Evolutionary conservation across 2,888 invertebrate genomes (phyloP).

Genomic region (Chrysolina americana): DNA sequence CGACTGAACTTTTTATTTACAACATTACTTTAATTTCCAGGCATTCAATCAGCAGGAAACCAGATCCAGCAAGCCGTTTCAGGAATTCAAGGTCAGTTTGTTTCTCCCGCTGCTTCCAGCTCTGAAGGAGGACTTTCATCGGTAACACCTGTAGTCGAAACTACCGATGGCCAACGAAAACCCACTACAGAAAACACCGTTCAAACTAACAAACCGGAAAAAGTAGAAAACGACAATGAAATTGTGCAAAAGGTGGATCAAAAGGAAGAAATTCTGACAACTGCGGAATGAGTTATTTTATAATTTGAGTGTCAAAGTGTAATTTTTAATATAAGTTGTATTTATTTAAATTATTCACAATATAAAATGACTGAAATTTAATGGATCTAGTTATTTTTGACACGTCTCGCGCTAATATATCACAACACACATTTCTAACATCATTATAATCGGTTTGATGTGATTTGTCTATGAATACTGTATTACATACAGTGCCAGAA

Average conservation of each 20-base stretch:
- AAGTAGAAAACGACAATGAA: slow-evolving; percentile 34
- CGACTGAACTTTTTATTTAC: too few species aligned
- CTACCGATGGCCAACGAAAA: slow-evolving; percentile 2
- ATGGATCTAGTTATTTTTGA: too few species aligned
- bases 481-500: too few species aligned
- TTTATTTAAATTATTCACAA: slow-evolving; percentile 43
- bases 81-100: not conserved
- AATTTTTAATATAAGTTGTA: slow-evolving; percentile 33
- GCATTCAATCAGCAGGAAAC: slow-evolving; percentile 38
- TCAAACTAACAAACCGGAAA: not conserved
- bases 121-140: not conserved
- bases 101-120: not conserved
- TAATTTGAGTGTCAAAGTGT: slow-evolving; percentile 14
- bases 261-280: slow-evolving; percentile 28
- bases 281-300: slow-evolving; percentile 23
- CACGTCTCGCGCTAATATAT: too few species aligned
- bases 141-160: not conserved
- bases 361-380: not conserved
- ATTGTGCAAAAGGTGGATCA: slow-evolving; percentile 22
- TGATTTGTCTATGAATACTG: too few species aligned
- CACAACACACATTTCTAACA: too few species aligned
- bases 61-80: slow-evolving; percentile 37
- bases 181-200: slow-evolving; percentile 21
- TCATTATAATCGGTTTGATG: too few species aligned
- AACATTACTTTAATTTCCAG: slow-evolving; percentile 13